These are phyloP conservation scores for Amphiprion percula DNA, from an alignment of 2,113 vertebrate genomes.

Conservation along the genomic window DNA sequence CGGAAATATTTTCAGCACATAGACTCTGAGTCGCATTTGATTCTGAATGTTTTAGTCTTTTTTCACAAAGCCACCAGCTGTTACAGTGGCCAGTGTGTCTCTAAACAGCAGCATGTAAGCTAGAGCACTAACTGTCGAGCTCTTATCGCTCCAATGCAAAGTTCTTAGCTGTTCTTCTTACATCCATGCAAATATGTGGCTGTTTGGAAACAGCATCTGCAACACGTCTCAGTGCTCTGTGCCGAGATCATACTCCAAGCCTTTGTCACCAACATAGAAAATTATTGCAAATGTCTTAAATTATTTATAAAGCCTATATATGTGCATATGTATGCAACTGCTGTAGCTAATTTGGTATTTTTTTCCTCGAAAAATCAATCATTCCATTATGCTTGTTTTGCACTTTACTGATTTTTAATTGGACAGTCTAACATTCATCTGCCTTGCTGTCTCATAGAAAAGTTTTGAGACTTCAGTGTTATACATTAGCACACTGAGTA, in stretches of 20 bases:
- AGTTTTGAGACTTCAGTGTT: not conserved
- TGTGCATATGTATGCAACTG: slow-evolving; percentile 14
- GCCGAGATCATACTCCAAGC: slow-evolving; percentile 4
- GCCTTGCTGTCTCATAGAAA: not conserved
- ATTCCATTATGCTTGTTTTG: slow-evolving; percentile 41
- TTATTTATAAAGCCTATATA: slow-evolving; percentile 19
- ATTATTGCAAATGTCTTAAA: slow-evolving; percentile 35
- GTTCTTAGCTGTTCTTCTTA: not conserved
- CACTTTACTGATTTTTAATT: slow-evolving; percentile 55
- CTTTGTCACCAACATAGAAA: slow-evolving; percentile 9
- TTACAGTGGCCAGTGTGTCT: not conserved
- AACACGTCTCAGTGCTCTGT: slow-evolving; percentile 1
- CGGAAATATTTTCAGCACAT: not conserved
- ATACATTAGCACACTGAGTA: not conserved
- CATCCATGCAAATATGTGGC: slow-evolving; percentile 7
- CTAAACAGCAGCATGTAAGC: too few relatives aligned
- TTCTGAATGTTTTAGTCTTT: not conserved
- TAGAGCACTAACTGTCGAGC: too few relatives aligned
- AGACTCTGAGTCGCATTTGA: not conserved
- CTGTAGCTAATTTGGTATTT: not conserved
- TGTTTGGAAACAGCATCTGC: not conserved
- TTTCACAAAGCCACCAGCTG: not conserved
- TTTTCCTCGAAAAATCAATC: slow-evolving; percentile 3
- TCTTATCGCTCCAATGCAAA: slow-evolving; percentile 37
- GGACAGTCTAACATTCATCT: not conserved